A percentile compares a stretch with the other conserved stretches of the same genome.
Evolutionary conservation across 2,888 invertebrate genomes (phyloP).

Genomic region (Plagiodera versicolora): DNA sequence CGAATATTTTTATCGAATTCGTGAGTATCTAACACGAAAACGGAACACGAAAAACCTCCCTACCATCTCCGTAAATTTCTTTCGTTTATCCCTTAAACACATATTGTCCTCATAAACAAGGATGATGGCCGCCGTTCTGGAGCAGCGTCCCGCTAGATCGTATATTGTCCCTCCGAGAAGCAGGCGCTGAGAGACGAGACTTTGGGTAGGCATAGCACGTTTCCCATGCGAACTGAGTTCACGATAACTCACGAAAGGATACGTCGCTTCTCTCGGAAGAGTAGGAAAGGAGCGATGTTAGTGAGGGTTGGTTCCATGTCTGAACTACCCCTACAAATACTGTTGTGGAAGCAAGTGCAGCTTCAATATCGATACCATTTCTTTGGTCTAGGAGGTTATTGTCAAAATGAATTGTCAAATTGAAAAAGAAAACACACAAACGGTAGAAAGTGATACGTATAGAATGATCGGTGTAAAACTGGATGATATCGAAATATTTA

Average conservation of each 20-base stretch:
- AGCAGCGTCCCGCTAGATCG: constrained; percentile 30
- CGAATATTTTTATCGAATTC: constrained; percentile 19
- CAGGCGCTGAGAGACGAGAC: constrained; percentile 27
- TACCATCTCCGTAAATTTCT: constrained; percentile 29
- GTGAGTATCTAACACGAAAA: constrained; percentile 24
- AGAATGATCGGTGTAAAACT: too few species aligned
- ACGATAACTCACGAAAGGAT: constrained; percentile 16
- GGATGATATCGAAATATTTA: too few species aligned
- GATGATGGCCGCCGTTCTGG: constrained; percentile 32
- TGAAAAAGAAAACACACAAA: too few species aligned
- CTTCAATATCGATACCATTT: too few species aligned
- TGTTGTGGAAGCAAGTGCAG: too few species aligned
- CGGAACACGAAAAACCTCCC: constrained; percentile 25
- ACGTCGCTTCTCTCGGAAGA: not conserved
- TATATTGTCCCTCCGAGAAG: constrained; percentile 33
- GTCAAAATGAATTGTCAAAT: too few species aligned
- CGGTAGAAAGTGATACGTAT: too few species aligned
- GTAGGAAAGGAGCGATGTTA: too few species aligned
- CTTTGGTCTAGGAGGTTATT: too few species aligned
- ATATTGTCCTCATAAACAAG: constrained; percentile 34
- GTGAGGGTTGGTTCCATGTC: too few species aligned
- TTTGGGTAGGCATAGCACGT: constrained; percentile 40
- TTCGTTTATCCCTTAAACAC: constrained; percentile 31
- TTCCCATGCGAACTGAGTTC: constrained; percentile 58
- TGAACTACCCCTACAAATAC: too few species aligned